Percentiles rank a stretch among this genome's conserved stretches.
These are phyloP conservation scores for Capitella teleta DNA, from an alignment of 1,140 invertebrate genomes.

Conservation along the genomic window DNA sequence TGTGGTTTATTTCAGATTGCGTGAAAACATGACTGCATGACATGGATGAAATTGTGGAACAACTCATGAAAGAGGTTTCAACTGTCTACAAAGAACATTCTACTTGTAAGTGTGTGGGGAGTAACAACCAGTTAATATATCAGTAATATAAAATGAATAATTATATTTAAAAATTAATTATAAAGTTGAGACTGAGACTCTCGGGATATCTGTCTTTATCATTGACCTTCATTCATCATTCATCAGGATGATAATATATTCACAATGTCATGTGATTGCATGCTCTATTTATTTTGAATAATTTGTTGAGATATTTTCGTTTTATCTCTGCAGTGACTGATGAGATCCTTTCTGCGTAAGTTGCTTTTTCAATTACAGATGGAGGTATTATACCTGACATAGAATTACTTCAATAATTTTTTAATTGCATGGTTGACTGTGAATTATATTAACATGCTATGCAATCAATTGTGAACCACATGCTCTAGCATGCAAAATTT, in stretches of 20 bases:
- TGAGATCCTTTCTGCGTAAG: constrained; percentile 28
- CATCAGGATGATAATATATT: not conserved
- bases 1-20: too few species aligned
- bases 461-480: not conserved
- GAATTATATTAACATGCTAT: not conserved
- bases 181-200: not conserved
- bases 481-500: not conserved
- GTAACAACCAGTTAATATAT: not conserved
- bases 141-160: not conserved
- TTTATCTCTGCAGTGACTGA: constrained; percentile 22
- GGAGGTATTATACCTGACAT: not conserved
- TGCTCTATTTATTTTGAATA: not conserved
- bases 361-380: constrained; percentile 3
- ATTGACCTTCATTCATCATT: not conserved
- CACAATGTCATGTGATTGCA: too few species aligned
- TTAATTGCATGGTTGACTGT: not conserved
- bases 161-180: not conserved
- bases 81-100: too few species aligned
- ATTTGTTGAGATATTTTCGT: not conserved
- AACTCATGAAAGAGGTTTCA: too few species aligned
- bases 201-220: not conserved
- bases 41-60: too few species aligned
- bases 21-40: too few species aligned
- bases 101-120: not conserved
- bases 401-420: not conserved